phyloP scores from a whole-genome alignment of 2,113 vertebrate species.

The cattle (Bos taurus) region DNA sequence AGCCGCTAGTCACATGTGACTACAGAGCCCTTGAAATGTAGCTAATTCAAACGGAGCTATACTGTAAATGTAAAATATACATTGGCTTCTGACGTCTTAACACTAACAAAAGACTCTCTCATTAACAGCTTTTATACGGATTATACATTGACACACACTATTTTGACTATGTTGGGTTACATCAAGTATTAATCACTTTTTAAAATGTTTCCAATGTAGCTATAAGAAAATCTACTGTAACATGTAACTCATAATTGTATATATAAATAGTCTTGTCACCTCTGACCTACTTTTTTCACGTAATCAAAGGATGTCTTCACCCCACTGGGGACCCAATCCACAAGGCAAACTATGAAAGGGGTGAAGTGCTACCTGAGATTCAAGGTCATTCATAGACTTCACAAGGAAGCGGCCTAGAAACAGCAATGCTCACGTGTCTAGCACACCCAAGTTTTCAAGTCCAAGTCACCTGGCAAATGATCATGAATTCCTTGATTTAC shows the following conservation, averaged over 20 bases:
- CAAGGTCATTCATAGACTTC: neutral
- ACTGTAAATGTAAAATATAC: neutral
- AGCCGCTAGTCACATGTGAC: neutral
- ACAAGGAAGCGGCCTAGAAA: neutral
- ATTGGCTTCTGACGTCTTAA: neutral
- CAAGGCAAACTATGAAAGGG: neutral
- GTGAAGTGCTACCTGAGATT: neutral
- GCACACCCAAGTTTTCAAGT: neutral
- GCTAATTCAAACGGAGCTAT: neutral
- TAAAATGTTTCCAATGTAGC: neutral
- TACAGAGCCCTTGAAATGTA: neutral
- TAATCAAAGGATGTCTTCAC: neutral
- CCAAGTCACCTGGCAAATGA: constrained; percentile 84
- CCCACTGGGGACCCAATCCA: neutral
- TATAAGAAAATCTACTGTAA: neutral
- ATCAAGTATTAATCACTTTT: neutral
- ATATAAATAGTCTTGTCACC: neutral
- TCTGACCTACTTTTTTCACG: neutral
- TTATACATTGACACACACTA: neutral
- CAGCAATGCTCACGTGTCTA: neutral
- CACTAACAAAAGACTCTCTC: neutral
- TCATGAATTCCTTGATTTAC: constrained; percentile 85
- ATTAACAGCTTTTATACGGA: neutral
- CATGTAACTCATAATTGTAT: neutral
- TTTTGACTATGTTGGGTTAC: neutral